Evolutionary conservation across 1,140 invertebrate genomes (phyloP).

Genomic region (Nasonia vitripennis): DNA sequence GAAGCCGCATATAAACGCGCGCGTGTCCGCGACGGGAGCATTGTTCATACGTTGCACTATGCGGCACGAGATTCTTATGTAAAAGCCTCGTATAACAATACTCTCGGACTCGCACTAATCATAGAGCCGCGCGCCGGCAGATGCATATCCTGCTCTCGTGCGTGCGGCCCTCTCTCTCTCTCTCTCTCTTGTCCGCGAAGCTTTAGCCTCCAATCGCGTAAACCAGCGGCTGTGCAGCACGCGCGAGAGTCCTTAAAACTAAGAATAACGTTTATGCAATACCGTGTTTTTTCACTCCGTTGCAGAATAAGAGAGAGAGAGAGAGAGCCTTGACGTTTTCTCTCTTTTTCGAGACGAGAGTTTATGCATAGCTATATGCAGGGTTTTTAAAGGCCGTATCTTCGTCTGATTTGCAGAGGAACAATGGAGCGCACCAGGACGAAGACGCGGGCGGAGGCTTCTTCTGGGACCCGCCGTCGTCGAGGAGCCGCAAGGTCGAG

Average conservation of each 20-base stretch:
- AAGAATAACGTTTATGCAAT: conserved; percentile 52
- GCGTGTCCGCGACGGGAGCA: conserved; percentile 54
- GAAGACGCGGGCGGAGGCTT: conserved; percentile 63
- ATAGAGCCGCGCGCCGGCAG: conserved; percentile 56
- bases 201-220: conserved; percentile 40
- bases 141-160: conserved; percentile 22
- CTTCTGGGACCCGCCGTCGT: conserved; percentile 70
- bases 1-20: conserved; percentile 13
- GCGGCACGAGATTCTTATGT: conserved; percentile 65
- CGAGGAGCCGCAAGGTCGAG: conserved; percentile 59
- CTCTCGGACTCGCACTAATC: conserved; percentile 60
- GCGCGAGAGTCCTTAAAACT: conserved; percentile 42
- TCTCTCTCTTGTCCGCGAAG: conserved; percentile 11
- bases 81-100: conserved; percentile 68
- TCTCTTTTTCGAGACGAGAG: conserved; percentile 40
- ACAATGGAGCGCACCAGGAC: conserved; percentile 56
- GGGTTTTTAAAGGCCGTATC: background rate
- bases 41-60: conserved; percentile 58
- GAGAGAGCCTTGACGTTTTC: conserved; percentile 40
- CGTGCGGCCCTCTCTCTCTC: background rate
- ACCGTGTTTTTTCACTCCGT: background rate
- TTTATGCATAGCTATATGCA: background rate
- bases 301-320: background rate
- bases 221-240: background rate
- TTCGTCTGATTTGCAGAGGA: conserved; percentile 53